Conservation (phyloP, 2,888 invertebrate genomes). For the Metopia argyrocephala region DNA sequence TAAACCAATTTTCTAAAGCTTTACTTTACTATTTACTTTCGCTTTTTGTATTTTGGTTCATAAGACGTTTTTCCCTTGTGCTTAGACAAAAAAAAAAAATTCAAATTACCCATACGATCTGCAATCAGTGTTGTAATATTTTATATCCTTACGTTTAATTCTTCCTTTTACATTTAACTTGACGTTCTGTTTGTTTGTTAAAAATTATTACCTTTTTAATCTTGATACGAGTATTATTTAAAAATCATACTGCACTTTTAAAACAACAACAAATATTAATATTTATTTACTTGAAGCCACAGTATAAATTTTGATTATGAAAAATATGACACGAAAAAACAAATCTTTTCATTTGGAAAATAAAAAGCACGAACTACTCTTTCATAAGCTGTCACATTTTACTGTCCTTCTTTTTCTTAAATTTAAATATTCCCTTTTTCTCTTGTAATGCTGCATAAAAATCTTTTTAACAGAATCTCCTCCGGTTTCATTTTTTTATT, state of each 20-base stretch:
- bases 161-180: not conserved
- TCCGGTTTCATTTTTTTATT: slow-evolving; percentile 25
- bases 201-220: slow-evolving; percentile 44
- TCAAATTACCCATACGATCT: not conserved
- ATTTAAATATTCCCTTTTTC: not conserved
- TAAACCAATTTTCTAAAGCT: too few species aligned
- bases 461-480: slow-evolving; percentile 54
- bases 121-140: not conserved
- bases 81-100: too few species aligned
- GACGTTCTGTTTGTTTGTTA: not conserved
- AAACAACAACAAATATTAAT: not conserved
- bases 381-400: slow-evolving; percentile 40
- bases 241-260: slow-evolving; percentile 35
- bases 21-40: too few species aligned
- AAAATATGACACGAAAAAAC: not conserved
- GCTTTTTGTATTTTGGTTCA: too few species aligned
- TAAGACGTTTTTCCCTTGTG: too few species aligned
- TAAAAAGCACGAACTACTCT: not conserved
- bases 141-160: not conserved
- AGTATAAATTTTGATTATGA: not conserved
- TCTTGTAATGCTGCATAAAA: slow-evolving; percentile 18
- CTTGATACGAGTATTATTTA: slow-evolving; percentile 49
- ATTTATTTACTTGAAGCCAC: not conserved
- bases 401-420: not conserved
- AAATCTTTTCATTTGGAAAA: not conserved